Percentiles rank a stretch among this genome's conserved stretches.
phyloP scores from a whole-genome alignment of 2,888 invertebrate genomes.

The Zaprionus bogoriensis region DNA sequence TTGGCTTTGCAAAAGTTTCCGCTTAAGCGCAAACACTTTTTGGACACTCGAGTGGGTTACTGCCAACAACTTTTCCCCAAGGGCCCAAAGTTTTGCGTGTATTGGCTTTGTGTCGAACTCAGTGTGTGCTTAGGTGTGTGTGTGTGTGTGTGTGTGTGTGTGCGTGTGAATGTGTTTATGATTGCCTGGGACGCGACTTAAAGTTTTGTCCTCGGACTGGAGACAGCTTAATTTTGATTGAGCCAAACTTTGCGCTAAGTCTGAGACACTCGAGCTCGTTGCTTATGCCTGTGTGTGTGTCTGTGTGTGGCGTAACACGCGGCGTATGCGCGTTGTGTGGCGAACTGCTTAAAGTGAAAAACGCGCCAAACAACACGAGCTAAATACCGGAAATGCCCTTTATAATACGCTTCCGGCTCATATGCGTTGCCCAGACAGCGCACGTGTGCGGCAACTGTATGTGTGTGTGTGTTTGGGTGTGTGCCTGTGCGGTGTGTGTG shows the following conservation, averaged over 20 bases:
- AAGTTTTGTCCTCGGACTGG: constrained; percentile 37
- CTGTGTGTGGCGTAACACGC: constrained; percentile 21
- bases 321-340: constrained; percentile 32
- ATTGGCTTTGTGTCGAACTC: constrained; percentile 43
- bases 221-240: constrained; percentile 62
- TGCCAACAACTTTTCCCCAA: constrained; percentile 37
- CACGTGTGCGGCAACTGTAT: constrained; percentile 1
- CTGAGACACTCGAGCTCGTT: constrained; percentile 34
- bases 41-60: constrained; percentile 62
- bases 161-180: constrained; percentile 48
- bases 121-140: not conserved
- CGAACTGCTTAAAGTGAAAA: constrained; percentile 46
- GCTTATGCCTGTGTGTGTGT: constrained; percentile 45
- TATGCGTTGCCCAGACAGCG: constrained; percentile 52
- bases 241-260: constrained; percentile 44
- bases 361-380: constrained; percentile 40
- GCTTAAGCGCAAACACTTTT: constrained; percentile 76
- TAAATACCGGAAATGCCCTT: constrained; percentile 78
- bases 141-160: not conserved
- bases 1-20: constrained; percentile 57
- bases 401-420: constrained; percentile 77
- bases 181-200: constrained; percentile 57
- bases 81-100: constrained; percentile 42
- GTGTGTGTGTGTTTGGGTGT: constrained; percentile 3
- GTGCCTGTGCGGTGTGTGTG: constrained; percentile 6